Evolutionary conservation across 1,140 invertebrate genomes (phyloP), one percentile per base, ranked within the genome.

Genomic region (Drosophila pseudoobscura): DNA sequence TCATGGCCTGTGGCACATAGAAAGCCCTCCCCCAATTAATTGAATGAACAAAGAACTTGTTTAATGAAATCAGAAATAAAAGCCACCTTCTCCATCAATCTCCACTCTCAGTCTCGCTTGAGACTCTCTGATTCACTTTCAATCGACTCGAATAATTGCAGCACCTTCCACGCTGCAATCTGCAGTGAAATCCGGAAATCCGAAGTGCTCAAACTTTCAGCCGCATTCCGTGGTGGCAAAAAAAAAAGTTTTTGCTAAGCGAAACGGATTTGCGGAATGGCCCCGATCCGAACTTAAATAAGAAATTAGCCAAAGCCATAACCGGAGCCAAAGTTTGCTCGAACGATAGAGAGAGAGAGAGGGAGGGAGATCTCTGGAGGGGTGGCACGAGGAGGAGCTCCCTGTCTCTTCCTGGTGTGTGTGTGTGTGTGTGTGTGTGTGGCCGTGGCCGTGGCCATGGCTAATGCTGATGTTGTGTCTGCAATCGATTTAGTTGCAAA

Each of bases 401-500:
- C 45, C 20, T 43, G 15, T 29, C 31, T 24, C 66, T 4, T 29
- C 59, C 58, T 66, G 17, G 17, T 17, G 26, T 77, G 57, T 53
- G 17, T 22, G 9, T 52, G 63, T 46, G 66, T 70, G 35, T 44
- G 43, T 62, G 6, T 35, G 22, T 56, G 41, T 59, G 47, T 47
- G 29, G 44, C 24, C 47, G 26, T 46, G 9, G 43, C 20, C 15
- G 49, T 26, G 15, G n/a, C 57, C 35, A 11, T 20, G 39, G 29
- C 47, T 26, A 39, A 45, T 45, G 44, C 52, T 55, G 50, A 24
- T 58, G 58, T 51, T 69, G 47, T 75, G 71, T 66, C 62, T 63
- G 63, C 70, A 52, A 84, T 85, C 82, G 82, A 85, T 85, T 87
- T 85, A 74, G 77, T 85, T 87, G 57, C 57, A 60, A 80, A 84